phyloP scores from a whole-genome alignment of 2,797 vertebrate genomes.

The Acanthornis magna region DNA sequence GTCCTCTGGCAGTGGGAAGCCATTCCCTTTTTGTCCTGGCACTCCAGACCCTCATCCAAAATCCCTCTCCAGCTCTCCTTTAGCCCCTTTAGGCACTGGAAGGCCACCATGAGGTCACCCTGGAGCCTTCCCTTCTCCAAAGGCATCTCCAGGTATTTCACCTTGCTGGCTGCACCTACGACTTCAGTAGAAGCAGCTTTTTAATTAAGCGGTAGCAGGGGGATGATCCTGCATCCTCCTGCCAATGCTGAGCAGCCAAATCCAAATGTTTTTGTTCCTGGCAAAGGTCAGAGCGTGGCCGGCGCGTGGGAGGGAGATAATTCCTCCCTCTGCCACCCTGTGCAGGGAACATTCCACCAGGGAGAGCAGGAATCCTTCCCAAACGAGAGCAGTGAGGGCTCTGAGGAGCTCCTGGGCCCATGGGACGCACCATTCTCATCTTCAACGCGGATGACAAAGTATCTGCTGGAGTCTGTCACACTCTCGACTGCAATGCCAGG shows the following conservation, averaged over 20 bases:
- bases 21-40: not conserved
- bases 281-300: accelerated
- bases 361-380: not conserved
- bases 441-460: constrained; percentile 91
- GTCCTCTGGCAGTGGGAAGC: not conserved
- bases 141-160: not conserved
- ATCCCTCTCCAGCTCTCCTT: not conserved
- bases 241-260: accelerated
- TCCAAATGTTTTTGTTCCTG: not conserved
- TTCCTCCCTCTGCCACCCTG: not conserved
- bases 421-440: constrained; percentile 80
- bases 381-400: accelerated
- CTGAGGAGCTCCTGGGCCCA: accelerated
- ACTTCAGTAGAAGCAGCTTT: not conserved
- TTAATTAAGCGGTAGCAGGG: not conserved
- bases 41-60: not conserved
- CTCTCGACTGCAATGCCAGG: constrained; percentile 86
- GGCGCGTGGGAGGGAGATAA: accelerated
- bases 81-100: not conserved
- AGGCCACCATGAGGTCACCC: not conserved
- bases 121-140: not conserved
- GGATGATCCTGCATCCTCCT: accelerated
- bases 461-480: constrained; percentile 93
- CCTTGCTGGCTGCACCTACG: accelerated
- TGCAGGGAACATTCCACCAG: accelerated